Evolutionary conservation across 2,113 vertebrate genomes (phyloP).

Genomic region (Pao palembangensis): DNA sequence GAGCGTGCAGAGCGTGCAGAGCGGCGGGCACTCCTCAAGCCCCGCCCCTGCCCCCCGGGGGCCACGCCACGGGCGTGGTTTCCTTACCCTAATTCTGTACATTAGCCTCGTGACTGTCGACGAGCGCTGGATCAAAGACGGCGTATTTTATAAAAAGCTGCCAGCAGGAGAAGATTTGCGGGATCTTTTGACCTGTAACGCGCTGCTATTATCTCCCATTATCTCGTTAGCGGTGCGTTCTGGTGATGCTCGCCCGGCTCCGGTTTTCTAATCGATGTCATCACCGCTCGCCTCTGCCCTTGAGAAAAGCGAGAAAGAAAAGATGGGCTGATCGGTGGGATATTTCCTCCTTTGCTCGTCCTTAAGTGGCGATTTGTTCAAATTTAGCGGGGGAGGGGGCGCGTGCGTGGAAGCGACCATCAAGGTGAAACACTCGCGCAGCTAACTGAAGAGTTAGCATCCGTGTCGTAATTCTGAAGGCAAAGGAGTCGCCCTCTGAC

Average conservation of each 20-base stretch:
- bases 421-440: constrained; percentile 2
- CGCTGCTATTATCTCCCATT: constrained; percentile 21
- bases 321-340: constrained; percentile 43
- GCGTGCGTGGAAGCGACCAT: background rate
- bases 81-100: no score
- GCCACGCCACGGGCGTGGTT: no score
- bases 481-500: background rate
- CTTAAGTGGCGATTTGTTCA: constrained; percentile 49
- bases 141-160: constrained; percentile 28
- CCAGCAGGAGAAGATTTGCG: constrained; percentile 46
- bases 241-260: constrained; percentile 31
- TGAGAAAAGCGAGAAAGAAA: constrained; percentile 32
- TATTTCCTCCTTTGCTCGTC: constrained; percentile 18
- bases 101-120: no score
- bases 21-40: no score
- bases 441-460: constrained; percentile 4
- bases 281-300: constrained; percentile 49
- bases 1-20: no score
- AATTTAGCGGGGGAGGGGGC: constrained; percentile 11
- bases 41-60: constrained; percentile 12
- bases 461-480: background rate
- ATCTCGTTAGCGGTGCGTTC: constrained; percentile 60
- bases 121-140: constrained; percentile 44
- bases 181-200: constrained; percentile 16
- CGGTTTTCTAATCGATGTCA: constrained; percentile 59